Conservation (phyloP, 2,113 vertebrate species). For the Struthidea cinerea region DNA sequence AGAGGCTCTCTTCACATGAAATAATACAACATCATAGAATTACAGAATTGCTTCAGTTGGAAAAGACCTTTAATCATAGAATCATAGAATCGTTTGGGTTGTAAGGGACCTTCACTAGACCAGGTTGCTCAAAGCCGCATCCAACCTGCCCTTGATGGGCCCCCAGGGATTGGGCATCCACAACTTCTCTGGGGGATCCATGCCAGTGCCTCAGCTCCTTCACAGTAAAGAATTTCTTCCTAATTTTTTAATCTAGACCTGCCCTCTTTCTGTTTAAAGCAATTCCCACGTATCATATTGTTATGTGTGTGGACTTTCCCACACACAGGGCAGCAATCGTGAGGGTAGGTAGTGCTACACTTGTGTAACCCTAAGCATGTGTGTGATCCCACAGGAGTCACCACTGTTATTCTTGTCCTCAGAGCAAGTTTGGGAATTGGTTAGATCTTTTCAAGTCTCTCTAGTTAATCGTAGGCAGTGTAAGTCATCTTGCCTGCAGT, state of each 20-base stretch:
- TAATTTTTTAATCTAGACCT: neutral
- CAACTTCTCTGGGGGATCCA: neutral
- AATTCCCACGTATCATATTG: neutral
- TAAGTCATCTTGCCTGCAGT: neutral
- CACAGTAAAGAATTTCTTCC: neutral
- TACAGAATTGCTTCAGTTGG: neutral
- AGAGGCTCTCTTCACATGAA: neutral
- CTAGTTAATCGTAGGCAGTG: neutral
- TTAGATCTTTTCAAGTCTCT: neutral
- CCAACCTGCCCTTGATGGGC: too few relatives aligned
- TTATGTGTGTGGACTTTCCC: neutral
- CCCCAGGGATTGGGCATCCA: neutral
- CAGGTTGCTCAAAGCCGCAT: neutral
- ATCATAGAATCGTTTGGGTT: neutral
- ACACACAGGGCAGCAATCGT: accelerated
- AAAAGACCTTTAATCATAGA: neutral
- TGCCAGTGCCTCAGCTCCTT: neutral
- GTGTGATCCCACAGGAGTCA: neutral
- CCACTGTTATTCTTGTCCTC: neutral
- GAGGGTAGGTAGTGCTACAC: neutral
- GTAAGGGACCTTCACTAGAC: neutral
- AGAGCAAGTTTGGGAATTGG: neutral
- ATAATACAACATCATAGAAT: neutral
- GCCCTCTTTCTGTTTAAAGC: neutral
- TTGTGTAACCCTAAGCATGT: neutral